Base-by-base conservation (phyloP, 1,140 invertebrate species). In the Drosophila bocki region DNA sequence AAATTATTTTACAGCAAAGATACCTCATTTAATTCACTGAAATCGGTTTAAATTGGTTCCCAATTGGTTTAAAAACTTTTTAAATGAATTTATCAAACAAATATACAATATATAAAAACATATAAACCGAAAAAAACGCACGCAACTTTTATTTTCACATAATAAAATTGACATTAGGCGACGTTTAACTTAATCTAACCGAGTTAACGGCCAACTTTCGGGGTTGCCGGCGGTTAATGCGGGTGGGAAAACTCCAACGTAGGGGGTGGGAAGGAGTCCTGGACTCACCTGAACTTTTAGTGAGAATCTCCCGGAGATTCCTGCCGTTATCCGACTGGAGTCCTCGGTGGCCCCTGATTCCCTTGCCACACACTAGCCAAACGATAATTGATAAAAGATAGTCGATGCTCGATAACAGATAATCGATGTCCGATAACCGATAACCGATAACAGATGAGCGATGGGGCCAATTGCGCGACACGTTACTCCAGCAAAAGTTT, bases 401-500 rank as follows among this genome's bases (percentile, higher is more conserved):
- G 17, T 61, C 68, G 48, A 22, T 37, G 51, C 2, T 15, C 80
- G 77, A 83, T 70, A 39, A 44, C 64, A 60, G 57, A 58, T 42
- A 71, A 39, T 41, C 48, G 65, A 47, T 61, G 26, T 17, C 45
- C 69, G 69, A 64, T 44, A 33, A 0, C 41, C 69, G 69, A 63
- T 50, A 32, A 3, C 61, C 78, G 64, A 62, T 47, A 35, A 13
- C 19, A 60, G 53, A 71, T 32, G 37, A 17, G 11, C 41, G 62
- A 74, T 76, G 59, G 83, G 59, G 57, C 77, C 76, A 83, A 83
- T 80, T 74, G 71, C 80, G 84, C 80, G 77, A 88, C 80, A 83
- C 84, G 79, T 83, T 87, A 70, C 84, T 84, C 77, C 84, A 90
- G 77, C 84, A 90, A 84, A 87, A 87, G 84, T 88, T 87, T 87